Conservation (phyloP, 2,113 vertebrate genomes). For the Neotragus pygmaeus region DNA sequence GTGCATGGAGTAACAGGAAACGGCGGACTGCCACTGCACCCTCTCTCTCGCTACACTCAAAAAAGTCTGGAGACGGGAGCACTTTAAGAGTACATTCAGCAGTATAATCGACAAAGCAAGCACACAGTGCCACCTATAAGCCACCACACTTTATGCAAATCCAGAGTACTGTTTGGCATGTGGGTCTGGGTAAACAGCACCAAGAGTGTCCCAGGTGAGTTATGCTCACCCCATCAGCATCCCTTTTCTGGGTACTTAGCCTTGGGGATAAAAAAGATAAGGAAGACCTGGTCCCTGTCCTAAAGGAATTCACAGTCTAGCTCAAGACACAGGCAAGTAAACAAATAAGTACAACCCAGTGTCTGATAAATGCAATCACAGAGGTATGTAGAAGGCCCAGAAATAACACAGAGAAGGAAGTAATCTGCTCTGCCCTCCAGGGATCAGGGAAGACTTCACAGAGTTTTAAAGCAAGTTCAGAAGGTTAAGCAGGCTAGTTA, state of each 20-base stretch:
- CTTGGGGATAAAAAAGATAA: background rate
- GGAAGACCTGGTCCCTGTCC: background rate
- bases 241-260: background rate
- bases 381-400: background rate
- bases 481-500: background rate
- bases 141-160: background rate
- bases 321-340: background rate
- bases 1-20: background rate
- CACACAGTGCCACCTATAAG: background rate
- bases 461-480: background rate
- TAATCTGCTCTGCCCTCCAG: background rate
- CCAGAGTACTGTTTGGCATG: background rate
- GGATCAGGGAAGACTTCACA: background rate
- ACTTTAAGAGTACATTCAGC: background rate
- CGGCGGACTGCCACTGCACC: background rate
- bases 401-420: background rate
- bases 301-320: background rate
- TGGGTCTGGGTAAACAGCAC: background rate
- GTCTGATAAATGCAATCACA: background rate
- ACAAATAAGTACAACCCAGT: background rate
- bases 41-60: background rate
- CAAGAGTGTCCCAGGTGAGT: background rate
- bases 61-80: background rate
- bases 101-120: accelerated
- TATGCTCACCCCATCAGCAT: background rate